Percentiles rank a stretch among this genome's conserved stretches.
phyloP scores from a whole-genome alignment of 2,888 invertebrate genomes.

The Agrochola circellaris region DNA sequence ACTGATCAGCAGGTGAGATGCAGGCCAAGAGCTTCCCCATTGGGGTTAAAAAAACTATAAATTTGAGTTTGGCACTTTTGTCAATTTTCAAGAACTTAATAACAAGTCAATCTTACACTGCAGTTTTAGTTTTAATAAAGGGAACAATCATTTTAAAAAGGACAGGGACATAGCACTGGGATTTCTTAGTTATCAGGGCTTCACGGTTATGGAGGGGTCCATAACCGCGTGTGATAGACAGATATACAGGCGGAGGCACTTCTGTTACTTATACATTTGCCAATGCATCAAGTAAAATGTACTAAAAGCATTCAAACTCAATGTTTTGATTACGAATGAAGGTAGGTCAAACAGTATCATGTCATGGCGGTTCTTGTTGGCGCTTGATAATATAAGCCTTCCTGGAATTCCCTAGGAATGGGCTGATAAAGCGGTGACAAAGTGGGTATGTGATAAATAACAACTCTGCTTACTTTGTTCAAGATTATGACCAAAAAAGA shows the following conservation, averaged over 20 bases:
- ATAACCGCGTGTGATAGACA: background rate
- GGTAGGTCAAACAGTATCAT: background rate
- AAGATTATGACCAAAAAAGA: background rate
- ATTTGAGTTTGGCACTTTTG: no score
- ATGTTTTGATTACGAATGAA: background rate
- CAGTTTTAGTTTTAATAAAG: background rate
- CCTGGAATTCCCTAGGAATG: background rate
- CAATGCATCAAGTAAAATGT: background rate
- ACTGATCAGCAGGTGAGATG: no score
- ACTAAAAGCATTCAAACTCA: background rate
- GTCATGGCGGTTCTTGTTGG: background rate
- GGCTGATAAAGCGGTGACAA: background rate
- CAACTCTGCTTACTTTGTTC: background rate
- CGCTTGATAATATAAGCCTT: conserved; percentile 9
- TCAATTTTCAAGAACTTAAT: no score
- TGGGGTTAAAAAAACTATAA: no score
- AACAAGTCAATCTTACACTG: background rate
- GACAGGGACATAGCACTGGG: background rate
- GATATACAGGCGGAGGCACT: background rate
- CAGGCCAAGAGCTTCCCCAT: no score
- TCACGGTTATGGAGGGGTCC: background rate
- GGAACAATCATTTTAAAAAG: background rate
- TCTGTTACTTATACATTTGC: no score
- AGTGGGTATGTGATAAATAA: background rate
- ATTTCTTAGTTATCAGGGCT: background rate